Evolutionary conservation across 2,113 vertebrate species (phyloP), one percentile per base, ranked within the genome.

Genomic region (Serilophus lunatus): DNA sequence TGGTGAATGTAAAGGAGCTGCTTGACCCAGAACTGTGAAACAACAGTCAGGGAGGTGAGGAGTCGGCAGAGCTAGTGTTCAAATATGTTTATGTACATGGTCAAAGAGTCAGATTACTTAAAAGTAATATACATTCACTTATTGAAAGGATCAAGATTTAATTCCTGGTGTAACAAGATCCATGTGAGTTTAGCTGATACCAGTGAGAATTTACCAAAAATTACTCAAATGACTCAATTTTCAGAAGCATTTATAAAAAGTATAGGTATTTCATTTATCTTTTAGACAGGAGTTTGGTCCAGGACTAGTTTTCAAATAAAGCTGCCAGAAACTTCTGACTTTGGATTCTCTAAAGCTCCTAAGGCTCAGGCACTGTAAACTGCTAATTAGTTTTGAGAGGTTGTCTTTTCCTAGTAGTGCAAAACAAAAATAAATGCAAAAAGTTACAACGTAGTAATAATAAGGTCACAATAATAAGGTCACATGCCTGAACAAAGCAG

Each of bases 401-500:
- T 26, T 23, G 40, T 56, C 36, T 49, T 69, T 69, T 72, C 75
- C 53, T 64, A 64, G 24, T 6, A 89, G 25, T 13, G 25, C 35
- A 82, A 59, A 90, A 23, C 20, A n/a, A 76, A 86, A 82, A 35
- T 22, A 63, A 82, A 63, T 5, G 11, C 17, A 9, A 40, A 40
- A 13, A 79, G 10, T 15, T 54, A 4, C 28, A 80, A 36, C 38
- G 28, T 17, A 11, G 17, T 51, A 0, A 8, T 45, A n/a, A n/a
- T n/a, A n/a, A n/a, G n/a, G 68, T 74, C 42, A 56, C 44, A 53
- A 8, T 16, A 69, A 22, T 1, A 49, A 69, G 18, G 40, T 87
- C 57, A 97, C 97, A 3, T 79, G 97, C 99, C 98, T 98, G 98
- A 82, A 99, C 94, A 74, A 99, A 99, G 94, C 56, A 95, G 3